A percentile compares a stretch with the other conserved stretches of the same genome.
Evolutionary conservation across 2,888 invertebrate species (phyloP).

Genomic region (Schizotus pectinicornis): DNA sequence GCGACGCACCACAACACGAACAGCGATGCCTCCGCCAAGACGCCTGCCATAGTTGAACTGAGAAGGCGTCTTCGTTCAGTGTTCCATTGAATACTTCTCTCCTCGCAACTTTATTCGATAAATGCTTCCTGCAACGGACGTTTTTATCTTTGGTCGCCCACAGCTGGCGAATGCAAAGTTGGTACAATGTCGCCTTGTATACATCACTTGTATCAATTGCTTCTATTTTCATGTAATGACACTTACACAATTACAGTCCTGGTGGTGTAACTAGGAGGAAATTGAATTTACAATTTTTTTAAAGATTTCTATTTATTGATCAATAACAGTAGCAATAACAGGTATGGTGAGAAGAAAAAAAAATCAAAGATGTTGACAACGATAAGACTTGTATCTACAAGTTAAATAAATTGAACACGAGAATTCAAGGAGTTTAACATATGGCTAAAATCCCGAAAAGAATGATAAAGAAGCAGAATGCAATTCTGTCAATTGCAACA

Average conservation of each 20-base stretch:
- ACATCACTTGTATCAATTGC: slow-evolving; percentile 10
- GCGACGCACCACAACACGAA: slow-evolving; percentile 11
- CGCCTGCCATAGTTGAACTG: slow-evolving; percentile 4
- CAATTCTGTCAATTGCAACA: slow-evolving; percentile 67
- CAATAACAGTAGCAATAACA: too few relatives aligned
- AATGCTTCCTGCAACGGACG: slow-evolving; percentile 44
- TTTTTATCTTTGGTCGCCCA: slow-evolving; percentile 40
- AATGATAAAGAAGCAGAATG: slow-evolving; percentile 64
- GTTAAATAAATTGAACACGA: too few relatives aligned
- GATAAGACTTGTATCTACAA: too few relatives aligned
- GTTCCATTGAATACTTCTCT: slow-evolving; percentile 27
- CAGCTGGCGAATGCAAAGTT: slow-evolving; percentile 22
- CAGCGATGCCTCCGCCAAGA: slow-evolving; percentile 9
- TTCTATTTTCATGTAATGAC: slow-evolving; percentile 10
- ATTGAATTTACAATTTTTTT: too few relatives aligned
- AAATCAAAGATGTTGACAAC: too few relatives aligned
- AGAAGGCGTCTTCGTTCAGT: slow-evolving; percentile 5
- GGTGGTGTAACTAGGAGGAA: slow-evolving; percentile 8
- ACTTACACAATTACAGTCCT: slow-evolving; percentile 9
- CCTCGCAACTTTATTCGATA: slow-evolving; percentile 39
- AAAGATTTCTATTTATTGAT: too few relatives aligned
- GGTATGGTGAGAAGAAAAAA: too few relatives aligned
- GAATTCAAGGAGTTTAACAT: too few relatives aligned
- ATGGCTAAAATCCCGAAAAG: slow-evolving; percentile 63
- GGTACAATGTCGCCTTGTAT: slow-evolving; percentile 9